Evolutionary conservation across 2,113 vertebrate genomes (phyloP).

Genomic region (Suricata suricatta): DNA sequence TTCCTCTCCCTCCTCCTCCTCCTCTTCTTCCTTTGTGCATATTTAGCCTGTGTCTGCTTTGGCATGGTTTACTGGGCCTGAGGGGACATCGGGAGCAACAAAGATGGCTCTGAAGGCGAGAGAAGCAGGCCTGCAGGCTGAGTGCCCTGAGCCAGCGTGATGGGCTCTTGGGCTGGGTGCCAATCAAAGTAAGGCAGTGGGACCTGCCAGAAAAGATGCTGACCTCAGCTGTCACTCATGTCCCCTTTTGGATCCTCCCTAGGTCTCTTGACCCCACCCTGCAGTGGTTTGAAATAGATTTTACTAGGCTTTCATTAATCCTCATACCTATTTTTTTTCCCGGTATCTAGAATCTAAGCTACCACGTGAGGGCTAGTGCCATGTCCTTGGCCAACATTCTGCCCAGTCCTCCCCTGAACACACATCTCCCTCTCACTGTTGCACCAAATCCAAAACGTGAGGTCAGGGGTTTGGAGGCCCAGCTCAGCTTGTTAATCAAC

Average conservation of each 20-base stretch:
- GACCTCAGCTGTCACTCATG: constrained; percentile 11
- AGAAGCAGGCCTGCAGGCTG: background rate
- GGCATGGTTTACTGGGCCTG: background rate
- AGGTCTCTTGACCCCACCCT: constrained; percentile 1
- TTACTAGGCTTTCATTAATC: background rate
- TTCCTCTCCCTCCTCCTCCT: too few relatives aligned
- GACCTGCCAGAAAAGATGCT: background rate
- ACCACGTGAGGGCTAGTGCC: background rate
- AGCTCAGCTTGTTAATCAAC: background rate
- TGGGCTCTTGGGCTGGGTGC: background rate
- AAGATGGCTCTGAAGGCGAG: background rate
- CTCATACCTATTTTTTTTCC: background rate
- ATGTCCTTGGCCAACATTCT: background rate
- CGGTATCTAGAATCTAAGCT: background rate
- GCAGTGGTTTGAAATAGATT: constrained; percentile 36
- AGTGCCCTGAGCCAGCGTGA: background rate
- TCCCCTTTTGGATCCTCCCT: background rate
- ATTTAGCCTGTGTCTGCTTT: background rate
- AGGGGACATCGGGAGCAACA: background rate
- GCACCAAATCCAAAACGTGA: background rate
- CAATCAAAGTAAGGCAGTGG: background rate
- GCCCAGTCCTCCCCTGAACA: background rate
- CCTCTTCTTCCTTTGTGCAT: background rate
- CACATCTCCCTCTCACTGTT: background rate
- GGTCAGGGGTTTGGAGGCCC: background rate